Conservation (phyloP, 2,888 invertebrate species). For the Rhaphigaster nebulosa region DNA sequence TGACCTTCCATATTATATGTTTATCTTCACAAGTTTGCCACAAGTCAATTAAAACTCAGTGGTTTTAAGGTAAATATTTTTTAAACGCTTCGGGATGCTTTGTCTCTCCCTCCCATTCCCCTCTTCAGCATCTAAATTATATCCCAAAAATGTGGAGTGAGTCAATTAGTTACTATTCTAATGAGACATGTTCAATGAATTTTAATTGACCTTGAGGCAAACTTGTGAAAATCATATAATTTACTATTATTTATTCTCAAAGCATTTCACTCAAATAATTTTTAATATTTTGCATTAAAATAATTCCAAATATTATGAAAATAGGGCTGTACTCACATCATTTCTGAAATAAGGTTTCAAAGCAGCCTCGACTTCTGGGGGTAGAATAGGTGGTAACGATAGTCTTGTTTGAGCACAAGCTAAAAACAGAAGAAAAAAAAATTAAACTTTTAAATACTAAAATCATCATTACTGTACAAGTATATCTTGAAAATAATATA, state of each 20-base stretch:
- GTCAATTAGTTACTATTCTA: too few relatives aligned
- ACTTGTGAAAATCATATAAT: neutral
- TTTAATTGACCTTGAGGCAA: too few relatives aligned
- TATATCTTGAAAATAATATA: neutral
- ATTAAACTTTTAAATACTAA: neutral
- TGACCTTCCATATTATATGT: too few relatives aligned
- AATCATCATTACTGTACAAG: neutral
- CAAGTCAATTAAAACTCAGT: too few relatives aligned
- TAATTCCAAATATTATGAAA: neutral
- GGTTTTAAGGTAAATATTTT: too few relatives aligned
- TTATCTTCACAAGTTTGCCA: too few relatives aligned
- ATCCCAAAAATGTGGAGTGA: too few relatives aligned
- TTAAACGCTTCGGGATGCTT: too few relatives aligned
- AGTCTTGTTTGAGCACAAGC: slow-evolving; percentile 42
- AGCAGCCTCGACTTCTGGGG: slow-evolving; percentile 49
- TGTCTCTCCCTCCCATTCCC: too few relatives aligned
- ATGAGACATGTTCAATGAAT: too few relatives aligned
- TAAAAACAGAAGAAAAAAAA: neutral
- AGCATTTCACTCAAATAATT: neutral
- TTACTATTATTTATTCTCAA: neutral
- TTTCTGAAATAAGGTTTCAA: slow-evolving; percentile 52
- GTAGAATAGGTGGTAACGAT: slow-evolving; percentile 42
- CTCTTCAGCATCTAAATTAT: too few relatives aligned
- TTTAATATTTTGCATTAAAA: neutral
- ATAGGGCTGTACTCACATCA: slow-evolving; percentile 6